Base-by-base conservation (phyloP, 2,797 vertebrate genomes). In the Sciurus vulgaris region DNA sequence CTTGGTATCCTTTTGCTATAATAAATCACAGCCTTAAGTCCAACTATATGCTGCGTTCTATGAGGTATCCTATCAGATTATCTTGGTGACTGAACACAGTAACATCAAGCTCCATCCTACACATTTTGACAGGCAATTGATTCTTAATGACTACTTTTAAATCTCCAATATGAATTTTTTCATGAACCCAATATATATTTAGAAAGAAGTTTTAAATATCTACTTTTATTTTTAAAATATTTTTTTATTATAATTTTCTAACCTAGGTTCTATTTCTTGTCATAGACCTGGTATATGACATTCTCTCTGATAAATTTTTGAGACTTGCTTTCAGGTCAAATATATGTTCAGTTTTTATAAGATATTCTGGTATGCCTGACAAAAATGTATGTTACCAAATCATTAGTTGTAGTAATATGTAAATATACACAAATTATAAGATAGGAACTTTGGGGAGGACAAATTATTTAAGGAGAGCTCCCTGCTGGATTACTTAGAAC, bases 161-260 rank as follows among this genome's bases (percentile, higher is more conserved):
- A 70, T 89, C 47, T 67, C 17, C 18, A 86, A 74, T 85, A n/a
- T 59, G 8, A 70, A 63, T 18, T 72, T 79, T 85, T 73, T 69
- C 59, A 82, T 74, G 9, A 30, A 79, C 7, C 9, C 15, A 74
- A 56, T 82, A 61, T 90, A 56, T 87, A 84, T 77, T 96, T 87
- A 41, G 22, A 79, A 97, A 63, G 30, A 84, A 33, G 13, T 67
- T 83, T 96, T 76, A 89, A 89, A 49, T 73, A 65, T 24, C 11
- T 38, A 63, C 1, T 70, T 92, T 89, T 26, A 72, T 3, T 30
- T 69, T 94, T 84, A 74, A 76, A 83, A 65, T 38, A 38, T 89
- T 44, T 72, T 94, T 91, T 93, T 78, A 89, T 84, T 77, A 84
- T 79, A 5, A 94, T 56, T 59, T 91, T 84, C 44, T 96, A 91